Conservation (phyloP, 2,888 invertebrate genomes). For the Plebejus melissa region DNA sequence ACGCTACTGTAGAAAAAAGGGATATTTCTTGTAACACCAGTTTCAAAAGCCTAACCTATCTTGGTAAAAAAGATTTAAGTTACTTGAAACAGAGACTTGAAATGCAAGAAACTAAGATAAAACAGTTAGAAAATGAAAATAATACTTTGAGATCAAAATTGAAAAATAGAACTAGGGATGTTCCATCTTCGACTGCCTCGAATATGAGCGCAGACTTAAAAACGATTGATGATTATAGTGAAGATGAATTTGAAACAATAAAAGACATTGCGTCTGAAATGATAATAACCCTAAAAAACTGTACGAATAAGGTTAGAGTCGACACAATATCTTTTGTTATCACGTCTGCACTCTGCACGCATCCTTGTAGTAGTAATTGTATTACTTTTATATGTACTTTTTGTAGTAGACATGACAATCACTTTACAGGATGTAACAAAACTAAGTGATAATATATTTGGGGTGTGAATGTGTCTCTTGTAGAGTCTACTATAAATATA, state of each 20-base stretch:
- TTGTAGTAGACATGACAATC: no score
- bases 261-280: slow-evolving; percentile 63
- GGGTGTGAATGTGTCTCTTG: no score
- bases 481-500: no score
- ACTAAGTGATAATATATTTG: no score
- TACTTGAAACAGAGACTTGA: slow-evolving; percentile 47
- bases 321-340: neutral
- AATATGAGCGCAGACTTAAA: slow-evolving; percentile 39
- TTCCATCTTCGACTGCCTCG: slow-evolving; percentile 32
- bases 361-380: neutral
- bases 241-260: slow-evolving; percentile 39
- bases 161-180: slow-evolving; percentile 46
- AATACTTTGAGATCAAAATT: slow-evolving; percentile 52
- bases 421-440: no score
- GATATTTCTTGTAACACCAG: slow-evolving; percentile 48
- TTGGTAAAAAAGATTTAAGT: slow-evolving; percentile 43
- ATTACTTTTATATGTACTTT: no score
- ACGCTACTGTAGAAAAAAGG: slow-evolving; percentile 42
- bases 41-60: slow-evolving; percentile 41
- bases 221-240: slow-evolving; percentile 47
- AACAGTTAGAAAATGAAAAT: slow-evolving; percentile 54
- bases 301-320: slow-evolving; percentile 54
- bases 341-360: neutral
- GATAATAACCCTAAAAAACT: slow-evolving; percentile 67
- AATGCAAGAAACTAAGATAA: slow-evolving; percentile 52